phyloP scores from a whole-genome alignment of 1,140 invertebrate genomes.

The Wasmannia auropunctata region DNA sequence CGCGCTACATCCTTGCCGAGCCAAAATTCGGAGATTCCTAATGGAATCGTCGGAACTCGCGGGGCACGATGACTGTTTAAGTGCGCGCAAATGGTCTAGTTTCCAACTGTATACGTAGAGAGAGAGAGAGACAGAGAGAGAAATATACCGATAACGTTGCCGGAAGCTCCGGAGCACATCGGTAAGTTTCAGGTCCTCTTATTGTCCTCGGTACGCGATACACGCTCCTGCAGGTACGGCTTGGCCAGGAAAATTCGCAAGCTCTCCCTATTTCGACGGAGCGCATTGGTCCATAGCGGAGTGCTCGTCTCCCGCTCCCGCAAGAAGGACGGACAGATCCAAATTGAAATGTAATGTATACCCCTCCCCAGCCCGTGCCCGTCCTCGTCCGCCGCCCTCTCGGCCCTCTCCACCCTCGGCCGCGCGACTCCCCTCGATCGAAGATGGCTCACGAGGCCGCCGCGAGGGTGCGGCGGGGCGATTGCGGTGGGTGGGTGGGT shows the following conservation, averaged over 20 bases:
- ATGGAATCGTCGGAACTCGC: background rate
- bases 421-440: slow-evolving; percentile 38
- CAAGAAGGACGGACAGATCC: slow-evolving; percentile 75
- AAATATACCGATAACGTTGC: background rate
- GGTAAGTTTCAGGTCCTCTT: slow-evolving; percentile 55
- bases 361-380: slow-evolving; percentile 62
- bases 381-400: slow-evolving; percentile 63
- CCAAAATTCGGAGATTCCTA: background rate
- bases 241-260: slow-evolving; percentile 70
- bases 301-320: slow-evolving; percentile 68
- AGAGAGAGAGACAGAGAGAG: background rate
- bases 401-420: slow-evolving; percentile 38
- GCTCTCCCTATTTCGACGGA: slow-evolving; percentile 62
- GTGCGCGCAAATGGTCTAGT: background rate
- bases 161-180: slow-evolving; percentile 24
- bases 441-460: slow-evolving; percentile 69
- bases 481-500: slow-evolving; percentile 17
- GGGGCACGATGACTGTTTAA: background rate
- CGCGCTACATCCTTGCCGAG: background rate
- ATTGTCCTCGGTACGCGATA: slow-evolving; percentile 44
- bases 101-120: background rate
- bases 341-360: slow-evolving; percentile 83
- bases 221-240: slow-evolving; percentile 40
- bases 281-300: slow-evolving; percentile 71
- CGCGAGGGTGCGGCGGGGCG: slow-evolving; percentile 50